Evolutionary conservation across 2,113 vertebrate genomes (phyloP).

Genomic region (Melospiza melodia): DNA sequence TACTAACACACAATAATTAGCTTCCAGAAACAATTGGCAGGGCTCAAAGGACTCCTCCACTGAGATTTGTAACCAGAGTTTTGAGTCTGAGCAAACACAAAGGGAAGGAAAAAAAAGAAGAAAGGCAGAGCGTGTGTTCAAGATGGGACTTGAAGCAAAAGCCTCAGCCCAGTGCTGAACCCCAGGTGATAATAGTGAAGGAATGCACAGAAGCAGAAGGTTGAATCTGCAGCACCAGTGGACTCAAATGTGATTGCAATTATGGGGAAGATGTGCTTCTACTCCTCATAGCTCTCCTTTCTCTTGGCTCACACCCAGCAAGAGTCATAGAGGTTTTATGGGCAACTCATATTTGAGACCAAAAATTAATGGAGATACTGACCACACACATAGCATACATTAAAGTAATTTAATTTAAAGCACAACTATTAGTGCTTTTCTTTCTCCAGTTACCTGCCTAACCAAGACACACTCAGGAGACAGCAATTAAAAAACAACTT

Average conservation of each 20-base stretch:
- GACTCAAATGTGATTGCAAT: background rate
- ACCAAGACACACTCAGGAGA: background rate
- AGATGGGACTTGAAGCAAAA: constrained; percentile 30
- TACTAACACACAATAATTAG: constrained; percentile 19
- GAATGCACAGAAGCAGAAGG: background rate
- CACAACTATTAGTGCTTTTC: background rate
- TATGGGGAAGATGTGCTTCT: background rate
- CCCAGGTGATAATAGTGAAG: background rate
- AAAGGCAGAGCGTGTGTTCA: background rate
- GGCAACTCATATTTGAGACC: background rate
- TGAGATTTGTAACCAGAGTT: background rate
- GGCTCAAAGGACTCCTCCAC: constrained; percentile 7
- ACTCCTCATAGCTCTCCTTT: background rate
- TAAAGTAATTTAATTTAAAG: background rate
- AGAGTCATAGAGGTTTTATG: background rate
- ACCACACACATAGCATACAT: background rate
- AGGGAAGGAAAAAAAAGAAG: background rate
- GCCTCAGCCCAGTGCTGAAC: background rate
- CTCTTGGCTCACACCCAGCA: background rate
- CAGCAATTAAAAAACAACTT: background rate
- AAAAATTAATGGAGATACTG: background rate
- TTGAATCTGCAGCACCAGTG: background rate
- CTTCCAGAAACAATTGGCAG: background rate
- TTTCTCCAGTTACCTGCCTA: background rate
- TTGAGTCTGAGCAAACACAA: background rate